A percentile compares a stretch with the other conserved stretches of the same genome.
These are phyloP conservation scores for Philantomba maxwellii DNA, from an alignment of 2,113 vertebrate genomes.

Conservation along the genomic window DNA sequence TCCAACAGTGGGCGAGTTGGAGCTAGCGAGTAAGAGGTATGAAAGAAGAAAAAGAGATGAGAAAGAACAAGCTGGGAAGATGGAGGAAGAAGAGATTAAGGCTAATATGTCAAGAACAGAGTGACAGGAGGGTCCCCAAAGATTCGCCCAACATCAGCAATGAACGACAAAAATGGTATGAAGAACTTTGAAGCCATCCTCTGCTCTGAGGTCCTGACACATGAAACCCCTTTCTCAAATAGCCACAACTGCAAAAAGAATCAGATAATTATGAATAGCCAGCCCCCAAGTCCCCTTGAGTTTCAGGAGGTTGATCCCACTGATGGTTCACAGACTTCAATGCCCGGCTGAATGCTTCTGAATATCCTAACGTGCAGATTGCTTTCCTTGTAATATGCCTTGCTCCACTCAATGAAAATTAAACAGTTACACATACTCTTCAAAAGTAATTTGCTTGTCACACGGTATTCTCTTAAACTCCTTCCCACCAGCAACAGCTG, in stretches of 20 bases:
- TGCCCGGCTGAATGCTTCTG: neutral
- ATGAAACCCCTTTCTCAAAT: neutral
- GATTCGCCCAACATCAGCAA: neutral
- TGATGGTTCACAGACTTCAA: neutral
- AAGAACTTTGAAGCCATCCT: neutral
- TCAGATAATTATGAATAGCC: neutral
- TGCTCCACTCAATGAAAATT: neutral
- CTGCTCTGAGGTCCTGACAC: neutral
- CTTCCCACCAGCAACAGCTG: neutral
- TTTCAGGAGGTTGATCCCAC: neutral
- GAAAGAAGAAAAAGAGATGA: neutral
- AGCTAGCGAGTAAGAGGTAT: rapidly evolving
- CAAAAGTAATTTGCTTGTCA: neutral
- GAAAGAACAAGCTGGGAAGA: neutral
- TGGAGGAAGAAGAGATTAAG: neutral
- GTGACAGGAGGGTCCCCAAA: neutral
- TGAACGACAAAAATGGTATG: neutral
- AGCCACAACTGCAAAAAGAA: neutral
- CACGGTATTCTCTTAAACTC: neutral
- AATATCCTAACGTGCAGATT: neutral
- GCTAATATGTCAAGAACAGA: neutral
- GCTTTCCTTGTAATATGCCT: neutral
- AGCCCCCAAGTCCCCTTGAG: neutral
- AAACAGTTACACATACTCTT: neutral
- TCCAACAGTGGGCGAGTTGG: neutral